Percentiles rank a stretch among this genome's conserved stretches.
Conservation (phyloP, 2,113 vertebrate genomes). For the Verasper variegatus region DNA sequence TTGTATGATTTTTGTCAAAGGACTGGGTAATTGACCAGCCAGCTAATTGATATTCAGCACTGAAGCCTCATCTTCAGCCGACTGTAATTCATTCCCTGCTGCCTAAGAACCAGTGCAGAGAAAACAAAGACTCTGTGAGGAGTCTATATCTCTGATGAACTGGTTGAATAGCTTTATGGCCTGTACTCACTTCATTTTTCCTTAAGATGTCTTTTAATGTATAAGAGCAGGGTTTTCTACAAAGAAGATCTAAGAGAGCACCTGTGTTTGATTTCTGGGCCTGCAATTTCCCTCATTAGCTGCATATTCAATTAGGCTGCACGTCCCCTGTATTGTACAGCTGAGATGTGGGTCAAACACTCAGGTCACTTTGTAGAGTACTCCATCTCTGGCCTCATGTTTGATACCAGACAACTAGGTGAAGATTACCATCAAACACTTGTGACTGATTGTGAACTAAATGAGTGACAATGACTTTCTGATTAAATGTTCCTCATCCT, state of each 20-base stretch:
- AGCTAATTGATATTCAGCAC: conserved; percentile 42
- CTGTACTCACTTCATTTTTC: conserved; percentile 13
- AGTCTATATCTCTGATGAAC: conserved; percentile 27
- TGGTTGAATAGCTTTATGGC: conserved; percentile 41
- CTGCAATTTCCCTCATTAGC: conserved; percentile 68
- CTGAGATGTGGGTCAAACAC: conserved; percentile 58
- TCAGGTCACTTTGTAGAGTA: conserved; percentile 60
- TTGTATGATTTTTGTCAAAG: background rate
- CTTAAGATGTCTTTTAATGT: conserved; percentile 57
- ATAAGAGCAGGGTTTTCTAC: conserved; percentile 45
- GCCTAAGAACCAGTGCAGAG: conserved; percentile 24
- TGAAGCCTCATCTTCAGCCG: conserved; percentile 15
- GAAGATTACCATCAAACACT: conserved; percentile 67
- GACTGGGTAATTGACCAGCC: conserved; percentile 30
- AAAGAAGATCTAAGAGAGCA: conserved; percentile 63
- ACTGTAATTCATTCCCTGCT: conserved; percentile 31
- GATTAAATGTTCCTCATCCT: conserved; percentile 48
- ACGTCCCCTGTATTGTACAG: conserved; percentile 46
- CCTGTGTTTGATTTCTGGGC: conserved; percentile 67
- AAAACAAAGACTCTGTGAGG: conserved; percentile 44
- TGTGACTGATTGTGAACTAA: conserved; percentile 49
- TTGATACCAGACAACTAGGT: conserved; percentile 41
- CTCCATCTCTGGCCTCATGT: conserved; percentile 40
- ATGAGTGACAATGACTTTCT: conserved; percentile 48
- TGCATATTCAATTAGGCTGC: conserved; percentile 64